These are phyloP conservation scores for Ashinkailepas kermadecensis DNA, from an alignment of 2,888 invertebrate species.

Conservation along the genomic window DNA sequence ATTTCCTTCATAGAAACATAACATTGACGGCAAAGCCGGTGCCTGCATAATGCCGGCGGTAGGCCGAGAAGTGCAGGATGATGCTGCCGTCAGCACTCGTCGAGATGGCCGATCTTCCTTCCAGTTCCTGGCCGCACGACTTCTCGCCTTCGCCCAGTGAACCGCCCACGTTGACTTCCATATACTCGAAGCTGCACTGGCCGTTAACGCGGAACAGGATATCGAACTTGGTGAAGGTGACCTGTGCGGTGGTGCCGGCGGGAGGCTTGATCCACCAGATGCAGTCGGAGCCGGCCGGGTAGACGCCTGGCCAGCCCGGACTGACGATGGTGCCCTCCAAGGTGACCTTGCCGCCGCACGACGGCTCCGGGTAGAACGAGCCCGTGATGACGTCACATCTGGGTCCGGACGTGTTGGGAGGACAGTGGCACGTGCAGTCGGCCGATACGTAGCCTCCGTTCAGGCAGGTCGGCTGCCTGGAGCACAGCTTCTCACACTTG, in stretches of 20 bases:
- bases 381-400: not conserved
- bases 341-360: constrained; percentile 13
- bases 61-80: not conserved
- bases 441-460: constrained; percentile 7
- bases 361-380: not conserved
- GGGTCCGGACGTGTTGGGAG: not conserved
- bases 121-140: not conserved
- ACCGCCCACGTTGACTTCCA: not conserved
- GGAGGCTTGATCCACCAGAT: not conserved
- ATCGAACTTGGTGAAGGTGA: not conserved
- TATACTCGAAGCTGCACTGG: not conserved
- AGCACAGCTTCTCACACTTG: not conserved
- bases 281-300: not conserved
- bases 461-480: not conserved
- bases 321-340: not conserved
- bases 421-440: constrained; percentile 15
- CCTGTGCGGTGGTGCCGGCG: not conserved
- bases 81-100: not conserved
- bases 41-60: too few relatives aligned
- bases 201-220: not conserved
- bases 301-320: not conserved
- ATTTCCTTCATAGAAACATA: too few relatives aligned
- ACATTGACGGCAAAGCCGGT: too few relatives aligned
- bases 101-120: not conserved
- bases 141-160: not conserved